phyloP scores from a whole-genome alignment of 2,888 invertebrate species.

The Brachyptera putata region DNA sequence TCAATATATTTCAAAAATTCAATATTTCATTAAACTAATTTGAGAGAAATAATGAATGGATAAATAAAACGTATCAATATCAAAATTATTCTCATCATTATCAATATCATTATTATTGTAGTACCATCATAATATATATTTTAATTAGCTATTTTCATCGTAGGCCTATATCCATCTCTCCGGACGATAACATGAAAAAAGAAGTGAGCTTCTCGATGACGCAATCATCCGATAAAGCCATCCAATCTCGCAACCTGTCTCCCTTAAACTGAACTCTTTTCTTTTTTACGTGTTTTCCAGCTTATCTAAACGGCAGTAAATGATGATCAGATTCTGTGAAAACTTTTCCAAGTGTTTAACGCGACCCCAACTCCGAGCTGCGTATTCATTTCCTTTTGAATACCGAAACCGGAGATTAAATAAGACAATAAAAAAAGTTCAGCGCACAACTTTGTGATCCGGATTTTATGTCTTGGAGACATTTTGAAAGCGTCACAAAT shows the following conservation, averaged over 20 bases:
- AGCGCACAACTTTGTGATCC: background rate
- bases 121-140: too few relatives aligned
- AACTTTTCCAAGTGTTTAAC: conserved; percentile 4
- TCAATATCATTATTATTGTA: too few relatives aligned
- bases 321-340: conserved; percentile 3
- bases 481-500: too few relatives aligned
- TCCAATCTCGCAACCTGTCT: conserved; percentile 7
- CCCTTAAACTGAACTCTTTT: too few relatives aligned
- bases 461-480: background rate
- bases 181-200: background rate
- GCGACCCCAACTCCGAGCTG: background rate
- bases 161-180: too few relatives aligned
- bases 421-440: background rate
- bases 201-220: background rate
- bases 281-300: background rate
- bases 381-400: conserved; percentile 10
- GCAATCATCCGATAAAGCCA: background rate
- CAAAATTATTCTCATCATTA: too few relatives aligned
- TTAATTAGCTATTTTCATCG: too few relatives aligned
- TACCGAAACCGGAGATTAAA: conserved; percentile 4
- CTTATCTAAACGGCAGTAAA: conserved; percentile 7
- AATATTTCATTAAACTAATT: too few relatives aligned
- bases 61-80: too few relatives aligned
- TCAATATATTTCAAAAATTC: too few relatives aligned
- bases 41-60: too few relatives aligned